These are phyloP conservation scores for Drosophila prostipennis DNA, from an alignment of 2,888 invertebrate species.

Conservation along the genomic window DNA sequence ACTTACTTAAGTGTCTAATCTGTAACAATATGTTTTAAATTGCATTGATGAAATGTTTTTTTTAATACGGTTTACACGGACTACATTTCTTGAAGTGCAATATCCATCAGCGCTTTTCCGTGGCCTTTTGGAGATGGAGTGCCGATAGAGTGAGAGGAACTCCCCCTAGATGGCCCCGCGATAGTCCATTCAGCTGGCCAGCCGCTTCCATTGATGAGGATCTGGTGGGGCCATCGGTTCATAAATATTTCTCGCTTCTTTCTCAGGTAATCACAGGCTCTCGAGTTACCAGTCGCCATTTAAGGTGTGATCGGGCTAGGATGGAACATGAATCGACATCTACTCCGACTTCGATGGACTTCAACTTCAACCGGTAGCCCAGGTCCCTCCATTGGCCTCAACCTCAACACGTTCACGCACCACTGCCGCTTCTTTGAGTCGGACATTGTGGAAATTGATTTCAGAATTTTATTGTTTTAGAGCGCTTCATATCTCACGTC, in stretches of 20 bases:
- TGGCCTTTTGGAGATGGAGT: slow-evolving; percentile 60
- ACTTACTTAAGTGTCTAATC: no score
- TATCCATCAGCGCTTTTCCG: slow-evolving; percentile 24
- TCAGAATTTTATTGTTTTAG: slow-evolving; percentile 68
- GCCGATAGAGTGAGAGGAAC: slow-evolving; percentile 25
- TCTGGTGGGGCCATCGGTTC: slow-evolving; percentile 64
- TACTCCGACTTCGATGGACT: slow-evolving; percentile 13
- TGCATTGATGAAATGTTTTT: no score
- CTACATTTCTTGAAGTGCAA: slow-evolving; percentile 4
- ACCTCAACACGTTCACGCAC: slow-evolving; percentile 73
- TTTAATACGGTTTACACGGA: no score
- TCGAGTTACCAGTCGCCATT: slow-evolving; percentile 69
- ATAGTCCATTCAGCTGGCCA: slow-evolving; percentile 45
- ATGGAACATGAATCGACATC: slow-evolving; percentile 36
- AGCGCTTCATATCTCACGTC: slow-evolving; percentile 73
- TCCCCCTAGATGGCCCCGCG: slow-evolving; percentile 44
- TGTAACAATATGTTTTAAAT: no score
- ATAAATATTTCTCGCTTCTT: slow-evolving; percentile 71
- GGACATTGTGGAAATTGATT: slow-evolving; percentile 73
- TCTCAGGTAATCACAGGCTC: slow-evolving; percentile 68
- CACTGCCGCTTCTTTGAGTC: slow-evolving; percentile 48
- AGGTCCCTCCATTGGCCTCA: slow-evolving; percentile 41
- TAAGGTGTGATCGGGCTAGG: slow-evolving; percentile 71
- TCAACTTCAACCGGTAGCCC: slow-evolving; percentile 40
- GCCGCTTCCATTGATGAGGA: slow-evolving; percentile 62